Evolutionary conservation across 2,113 vertebrate species (phyloP).

Genomic region (Glareola pratincola): DNA sequence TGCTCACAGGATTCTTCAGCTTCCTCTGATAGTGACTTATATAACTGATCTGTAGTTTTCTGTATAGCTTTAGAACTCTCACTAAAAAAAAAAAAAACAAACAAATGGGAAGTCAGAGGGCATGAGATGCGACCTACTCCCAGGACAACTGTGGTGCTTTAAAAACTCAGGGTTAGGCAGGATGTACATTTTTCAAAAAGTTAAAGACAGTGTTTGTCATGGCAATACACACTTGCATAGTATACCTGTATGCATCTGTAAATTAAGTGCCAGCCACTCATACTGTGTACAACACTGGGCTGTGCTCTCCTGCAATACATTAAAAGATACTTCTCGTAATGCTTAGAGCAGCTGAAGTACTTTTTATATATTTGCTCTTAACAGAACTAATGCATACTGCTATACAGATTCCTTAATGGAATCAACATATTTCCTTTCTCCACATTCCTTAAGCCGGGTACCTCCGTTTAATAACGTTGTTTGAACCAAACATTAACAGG

Average conservation of each 20-base stretch:
- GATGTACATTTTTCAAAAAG: conserved; percentile 64
- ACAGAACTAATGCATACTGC: conserved; percentile 86
- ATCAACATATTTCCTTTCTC: conserved; percentile 93
- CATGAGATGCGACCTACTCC: conserved; percentile 53
- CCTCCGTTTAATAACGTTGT: conserved; percentile 37
- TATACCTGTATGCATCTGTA: conserved; percentile 82
- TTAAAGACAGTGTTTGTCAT: conserved; percentile 74
- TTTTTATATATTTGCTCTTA: conserved; percentile 81
- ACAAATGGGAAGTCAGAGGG: conserved; percentile 9
- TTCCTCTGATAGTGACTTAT: conserved; percentile 27
- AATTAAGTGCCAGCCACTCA: conserved; percentile 75
- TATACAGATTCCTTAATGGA: conserved; percentile 91
- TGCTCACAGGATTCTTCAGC: not conserved
- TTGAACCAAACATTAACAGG: conserved; percentile 66
- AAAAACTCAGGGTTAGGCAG: conserved; percentile 68
- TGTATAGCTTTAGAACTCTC: conserved; percentile 42
- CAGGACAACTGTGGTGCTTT: conserved; percentile 64
- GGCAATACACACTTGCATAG: conserved; percentile 89
- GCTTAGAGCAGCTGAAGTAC: conserved; percentile 81
- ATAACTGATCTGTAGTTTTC: conserved; percentile 38
- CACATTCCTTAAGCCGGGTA: conserved; percentile 81
- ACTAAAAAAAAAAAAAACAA: conserved; percentile 13
- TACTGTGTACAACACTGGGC: conserved; percentile 67
- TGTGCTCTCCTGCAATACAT: conserved; percentile 73
- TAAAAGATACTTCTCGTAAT: conserved; percentile 73